These are phyloP conservation scores for Nematopogon swammerdamellus DNA, from an alignment of 2,888 invertebrate genomes.

Conservation along the genomic window DNA sequence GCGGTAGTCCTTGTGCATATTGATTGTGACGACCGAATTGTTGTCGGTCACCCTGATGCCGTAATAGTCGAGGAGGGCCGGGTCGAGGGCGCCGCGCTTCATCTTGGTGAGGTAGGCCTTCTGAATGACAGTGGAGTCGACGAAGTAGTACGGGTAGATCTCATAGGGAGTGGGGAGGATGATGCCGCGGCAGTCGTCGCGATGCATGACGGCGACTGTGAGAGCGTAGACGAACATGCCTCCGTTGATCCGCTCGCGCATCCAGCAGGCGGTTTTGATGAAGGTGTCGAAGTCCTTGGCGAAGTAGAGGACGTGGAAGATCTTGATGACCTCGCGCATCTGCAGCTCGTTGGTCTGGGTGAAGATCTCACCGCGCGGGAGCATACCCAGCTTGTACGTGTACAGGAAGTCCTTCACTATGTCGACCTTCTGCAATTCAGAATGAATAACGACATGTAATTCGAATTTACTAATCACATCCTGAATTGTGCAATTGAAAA, in stretches of 20 bases:
- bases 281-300: conserved; percentile 69
- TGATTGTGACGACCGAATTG: conserved; percentile 57
- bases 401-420: conserved; percentile 56
- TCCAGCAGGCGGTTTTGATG: conserved; percentile 65
- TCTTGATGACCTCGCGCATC: conserved; percentile 57
- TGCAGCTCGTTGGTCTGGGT: conserved; percentile 60
- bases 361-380: conserved; percentile 60
- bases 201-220: conserved; percentile 65
- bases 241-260: conserved; percentile 67
- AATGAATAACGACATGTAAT: neutral
- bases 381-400: conserved; percentile 52
- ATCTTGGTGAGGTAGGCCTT: conserved; percentile 63
- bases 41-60: conserved; percentile 49
- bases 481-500: no score
- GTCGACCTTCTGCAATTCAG: conserved; percentile 42
- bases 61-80: conserved; percentile 49
- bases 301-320: conserved; percentile 62
- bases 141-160: conserved; percentile 73
- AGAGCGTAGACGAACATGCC: conserved; percentile 72
- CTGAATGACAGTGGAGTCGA: conserved; percentile 67
- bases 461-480: no score
- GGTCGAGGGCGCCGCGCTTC: conserved; percentile 55
- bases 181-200: conserved; percentile 63
- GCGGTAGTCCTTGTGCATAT: conserved; percentile 65
- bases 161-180: conserved; percentile 72